Evolutionary conservation across 1,140 invertebrate genomes (phyloP).

Genomic region (Battus philenor): DNA sequence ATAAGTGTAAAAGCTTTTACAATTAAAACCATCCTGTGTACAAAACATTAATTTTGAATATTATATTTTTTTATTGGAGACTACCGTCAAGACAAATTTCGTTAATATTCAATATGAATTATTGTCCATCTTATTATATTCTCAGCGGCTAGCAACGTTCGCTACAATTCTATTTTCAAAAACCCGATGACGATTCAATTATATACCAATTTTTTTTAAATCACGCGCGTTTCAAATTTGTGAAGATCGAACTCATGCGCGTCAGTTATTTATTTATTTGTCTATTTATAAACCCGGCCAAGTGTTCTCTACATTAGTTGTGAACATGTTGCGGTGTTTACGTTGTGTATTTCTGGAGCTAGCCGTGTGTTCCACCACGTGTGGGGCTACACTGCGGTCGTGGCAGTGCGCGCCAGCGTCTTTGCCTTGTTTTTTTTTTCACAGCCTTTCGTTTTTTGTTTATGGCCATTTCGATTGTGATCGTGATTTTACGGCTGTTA

Average conservation of each 20-base stretch:
- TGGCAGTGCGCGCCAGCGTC: conserved; percentile 9
- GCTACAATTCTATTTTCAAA: too few relatives aligned
- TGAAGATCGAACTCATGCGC: conserved; percentile 8
- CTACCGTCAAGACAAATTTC: too few relatives aligned
- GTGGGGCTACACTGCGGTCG: conserved; percentile 28
- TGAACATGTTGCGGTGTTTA: conserved; percentile 69
- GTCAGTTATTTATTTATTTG: conserved; percentile 56
- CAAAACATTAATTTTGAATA: too few relatives aligned
- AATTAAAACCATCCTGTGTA: too few relatives aligned
- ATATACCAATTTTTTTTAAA: neutral
- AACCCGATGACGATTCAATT: too few relatives aligned
- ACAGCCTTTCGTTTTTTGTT: conserved; percentile 5
- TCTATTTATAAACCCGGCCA: conserved; percentile 64
- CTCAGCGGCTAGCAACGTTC: too few relatives aligned
- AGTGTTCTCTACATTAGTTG: conserved; percentile 62
- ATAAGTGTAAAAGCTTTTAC: too few relatives aligned
- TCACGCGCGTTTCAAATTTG: neutral
- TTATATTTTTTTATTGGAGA: too few relatives aligned
- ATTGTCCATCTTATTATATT: too few relatives aligned
- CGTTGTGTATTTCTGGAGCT: conserved; percentile 65
- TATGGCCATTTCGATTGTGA: too few relatives aligned
- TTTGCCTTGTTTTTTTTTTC: conserved; percentile 9
- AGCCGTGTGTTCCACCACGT: conserved; percentile 58
- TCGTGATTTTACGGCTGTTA: neutral
- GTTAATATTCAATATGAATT: too few relatives aligned